Evolutionary conservation across 2,888 invertebrate species (phyloP).

Genomic region (Cephus runcator): DNA sequence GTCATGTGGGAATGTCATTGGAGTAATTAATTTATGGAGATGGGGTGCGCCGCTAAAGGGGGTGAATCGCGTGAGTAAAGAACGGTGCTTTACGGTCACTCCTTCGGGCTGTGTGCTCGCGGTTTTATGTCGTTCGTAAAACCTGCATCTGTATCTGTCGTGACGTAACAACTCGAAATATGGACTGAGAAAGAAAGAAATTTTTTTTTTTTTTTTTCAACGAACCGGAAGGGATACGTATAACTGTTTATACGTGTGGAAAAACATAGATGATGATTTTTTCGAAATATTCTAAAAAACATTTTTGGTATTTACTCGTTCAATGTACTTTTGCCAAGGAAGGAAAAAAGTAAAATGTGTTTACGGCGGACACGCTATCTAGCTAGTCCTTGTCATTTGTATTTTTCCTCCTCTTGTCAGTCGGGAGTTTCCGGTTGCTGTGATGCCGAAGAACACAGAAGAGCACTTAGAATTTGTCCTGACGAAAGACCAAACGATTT

Average conservation of each 20-base stretch:
- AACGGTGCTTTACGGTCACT: not conserved
- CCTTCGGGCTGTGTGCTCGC: not conserved
- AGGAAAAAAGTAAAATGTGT: not conserved
- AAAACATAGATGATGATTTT: not conserved
- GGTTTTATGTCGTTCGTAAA: not conserved
- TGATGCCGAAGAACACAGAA: not conserved
- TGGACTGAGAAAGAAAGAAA: not conserved
- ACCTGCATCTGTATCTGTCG: not conserved
- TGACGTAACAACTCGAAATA: not conserved
- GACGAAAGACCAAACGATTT: not conserved
- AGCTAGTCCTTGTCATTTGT: not conserved
- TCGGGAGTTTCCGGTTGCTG: not conserved
- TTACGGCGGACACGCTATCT: not conserved
- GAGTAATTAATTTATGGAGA: conserved; percentile 2
- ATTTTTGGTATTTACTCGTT: not conserved
- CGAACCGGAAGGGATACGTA: not conserved
- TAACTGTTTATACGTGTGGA: not conserved
- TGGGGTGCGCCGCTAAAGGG: not conserved
- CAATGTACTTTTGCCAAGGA: not conserved
- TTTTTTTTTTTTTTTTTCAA: not conserved
- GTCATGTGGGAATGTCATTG: not conserved
- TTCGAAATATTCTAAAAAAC: no score
- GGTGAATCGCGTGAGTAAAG: not conserved
- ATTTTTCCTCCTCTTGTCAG: not conserved
- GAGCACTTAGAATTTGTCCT: not conserved